Base-by-base conservation (phyloP, 1,140 invertebrate species). In the Nilaparvata lugens region DNA sequence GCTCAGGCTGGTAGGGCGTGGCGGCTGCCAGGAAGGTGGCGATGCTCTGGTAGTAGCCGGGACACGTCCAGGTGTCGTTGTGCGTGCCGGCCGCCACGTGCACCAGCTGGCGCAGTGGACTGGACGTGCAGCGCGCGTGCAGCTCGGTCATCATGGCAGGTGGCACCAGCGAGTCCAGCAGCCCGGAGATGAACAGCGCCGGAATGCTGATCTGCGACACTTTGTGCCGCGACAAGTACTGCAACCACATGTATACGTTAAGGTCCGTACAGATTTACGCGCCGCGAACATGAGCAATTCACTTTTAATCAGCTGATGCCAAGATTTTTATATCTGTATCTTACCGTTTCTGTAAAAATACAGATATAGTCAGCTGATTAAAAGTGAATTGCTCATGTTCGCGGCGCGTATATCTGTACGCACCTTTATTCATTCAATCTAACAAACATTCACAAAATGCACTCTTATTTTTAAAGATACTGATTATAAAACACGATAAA, bases 131-230 rank as follows among this genome's bases (percentile, higher is more conserved):
- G 52, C 78, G 74, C 45, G 79, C 75, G 67, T 87, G 87, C 57
- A 96, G 77, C 58, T 86, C 79, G 62, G 80, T 76, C 82, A 93
- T 94, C 93, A 96, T 96, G 51, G 74, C 68, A 5, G 87, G 83
- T 43, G 93, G 93, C 31, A 97, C 92, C 53, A 96, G 74, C 23
- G 82, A 82, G 74, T 96, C 94, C 21, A 83, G 82, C 60, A 88
- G 76, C 16, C 90, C 90, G 55, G 87, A 90, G 68, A 93, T 81
- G 70, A 93, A 88, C 65, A 93, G 73, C 42, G 82, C 84, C 42
- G 89, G 88, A 43, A 85, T 76, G 55, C 78, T 74, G 25, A 90
- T 71, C 35, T 79, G 79, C 45, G 74, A 72, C 56, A 91, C 80
- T 79, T 92, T 91, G 40, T 77, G 74, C 58, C 82, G 69, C 21